These are phyloP conservation scores for Neotoma lepida DNA, from an alignment of 2,113 vertebrate genomes.

Conservation along the genomic window DNA sequence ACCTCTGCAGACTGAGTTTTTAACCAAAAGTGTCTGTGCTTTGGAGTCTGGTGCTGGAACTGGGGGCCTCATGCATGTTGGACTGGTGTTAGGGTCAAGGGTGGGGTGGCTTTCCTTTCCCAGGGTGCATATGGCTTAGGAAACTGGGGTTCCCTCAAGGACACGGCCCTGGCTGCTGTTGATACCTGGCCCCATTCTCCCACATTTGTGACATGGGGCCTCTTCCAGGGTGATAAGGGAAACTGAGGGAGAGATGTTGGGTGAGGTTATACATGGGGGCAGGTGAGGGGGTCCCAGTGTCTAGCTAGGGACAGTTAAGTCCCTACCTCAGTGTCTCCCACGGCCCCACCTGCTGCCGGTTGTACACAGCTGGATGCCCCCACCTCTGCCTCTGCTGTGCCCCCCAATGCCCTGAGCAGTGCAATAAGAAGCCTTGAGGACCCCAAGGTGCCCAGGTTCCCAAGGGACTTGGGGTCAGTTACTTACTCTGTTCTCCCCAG, in stretches of 20 bases:
- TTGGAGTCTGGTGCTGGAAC: too few species aligned
- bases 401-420: not conserved
- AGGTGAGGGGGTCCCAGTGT: not conserved
- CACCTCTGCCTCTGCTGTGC: not conserved
- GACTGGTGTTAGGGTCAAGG: too few species aligned
- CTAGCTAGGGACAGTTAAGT: not conserved
- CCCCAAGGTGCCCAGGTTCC: not conserved
- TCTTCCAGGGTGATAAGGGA: not conserved
- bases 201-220: not conserved
- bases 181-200: too few species aligned
- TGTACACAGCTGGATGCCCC: not conserved
- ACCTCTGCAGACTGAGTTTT: not conserved
- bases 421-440: not conserved
- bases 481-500: slow-evolving; percentile 99
- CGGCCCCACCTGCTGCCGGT: not conserved
- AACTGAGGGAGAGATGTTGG: not conserved
- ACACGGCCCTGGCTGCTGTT: not conserved
- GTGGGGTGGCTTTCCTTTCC: not conserved
- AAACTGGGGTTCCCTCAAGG: not conserved
- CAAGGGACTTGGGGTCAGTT: not conserved
- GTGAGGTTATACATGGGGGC: not conserved
- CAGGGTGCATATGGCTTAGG: not conserved
- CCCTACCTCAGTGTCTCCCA: not conserved
- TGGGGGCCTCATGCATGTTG: not conserved
- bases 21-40: not conserved